A percentile compares a stretch with the other conserved stretches of the same genome.
phyloP scores from a whole-genome alignment of 2,113 vertebrate species.

The Grus americana region DNA sequence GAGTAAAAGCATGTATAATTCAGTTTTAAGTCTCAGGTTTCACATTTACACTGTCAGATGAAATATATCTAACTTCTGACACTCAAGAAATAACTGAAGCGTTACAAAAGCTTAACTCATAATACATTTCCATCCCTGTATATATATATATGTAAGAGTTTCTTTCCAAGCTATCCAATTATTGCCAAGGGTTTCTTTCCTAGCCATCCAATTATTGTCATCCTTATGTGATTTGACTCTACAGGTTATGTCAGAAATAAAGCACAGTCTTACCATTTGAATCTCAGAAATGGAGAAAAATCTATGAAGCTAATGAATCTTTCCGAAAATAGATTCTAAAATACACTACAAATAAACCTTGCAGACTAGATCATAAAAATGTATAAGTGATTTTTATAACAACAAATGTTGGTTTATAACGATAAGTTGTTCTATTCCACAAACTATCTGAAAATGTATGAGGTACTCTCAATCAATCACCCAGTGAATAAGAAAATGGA shows the following conservation, averaged over 20 bases:
- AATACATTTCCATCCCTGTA: neutral
- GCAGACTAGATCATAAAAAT: neutral
- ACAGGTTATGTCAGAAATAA: neutral
- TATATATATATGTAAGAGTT: neutral
- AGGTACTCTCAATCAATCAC: neutral
- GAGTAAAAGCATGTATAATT: neutral
- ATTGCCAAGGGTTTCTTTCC: neutral
- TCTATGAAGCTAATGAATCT: neutral
- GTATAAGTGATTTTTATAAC: neutral
- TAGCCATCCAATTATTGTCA: neutral
- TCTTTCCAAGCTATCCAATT: neutral
- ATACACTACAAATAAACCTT: neutral
- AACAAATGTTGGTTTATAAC: neutral
- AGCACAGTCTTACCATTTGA: neutral
- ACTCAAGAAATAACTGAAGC: neutral
- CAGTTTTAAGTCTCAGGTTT: neutral
- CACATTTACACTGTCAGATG: neutral
- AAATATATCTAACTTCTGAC: neutral
- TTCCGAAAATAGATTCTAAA: neutral
- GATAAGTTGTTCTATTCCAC: neutral
- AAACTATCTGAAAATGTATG: neutral
- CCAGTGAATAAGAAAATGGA: neutral
- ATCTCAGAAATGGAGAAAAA: neutral
- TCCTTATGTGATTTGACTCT: neutral
- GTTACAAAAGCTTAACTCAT: neutral